Conservation (phyloP, 2,888 invertebrate species). For the Busseola fusca region DNA sequence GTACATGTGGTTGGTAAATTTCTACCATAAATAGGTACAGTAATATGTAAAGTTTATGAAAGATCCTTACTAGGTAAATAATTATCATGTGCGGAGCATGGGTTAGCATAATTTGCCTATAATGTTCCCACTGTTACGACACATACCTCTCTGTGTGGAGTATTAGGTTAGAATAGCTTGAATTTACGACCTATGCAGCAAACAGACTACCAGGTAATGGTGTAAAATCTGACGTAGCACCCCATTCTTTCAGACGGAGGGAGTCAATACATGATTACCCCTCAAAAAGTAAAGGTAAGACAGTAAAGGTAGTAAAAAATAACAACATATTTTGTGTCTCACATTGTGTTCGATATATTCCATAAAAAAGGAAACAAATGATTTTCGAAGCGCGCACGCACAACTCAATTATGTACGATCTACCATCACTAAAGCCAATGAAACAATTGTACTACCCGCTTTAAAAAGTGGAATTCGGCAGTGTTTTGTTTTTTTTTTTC, state of each 20-base stretch:
- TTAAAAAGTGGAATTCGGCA: conserved; percentile 60
- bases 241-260: background rate
- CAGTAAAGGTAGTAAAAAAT: background rate
- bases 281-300: background rate
- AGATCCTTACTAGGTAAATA: background rate
- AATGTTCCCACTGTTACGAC: background rate
- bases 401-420: conserved; percentile 74
- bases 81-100: background rate
- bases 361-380: background rate
- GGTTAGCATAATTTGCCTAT: too few relatives aligned
- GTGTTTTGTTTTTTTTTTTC: conserved; percentile 37
- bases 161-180: background rate
- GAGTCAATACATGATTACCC: background rate
- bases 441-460: conserved; percentile 61
- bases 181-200: background rate
- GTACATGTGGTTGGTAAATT: background rate
- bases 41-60: background rate
- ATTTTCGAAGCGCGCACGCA: conserved; percentile 61
- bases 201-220: too few relatives aligned
- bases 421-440: conserved; percentile 70
- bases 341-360: background rate
- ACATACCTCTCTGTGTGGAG: background rate
- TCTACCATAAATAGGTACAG: background rate
- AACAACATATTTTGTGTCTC: too few relatives aligned
- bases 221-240: too few relatives aligned